Evolutionary conservation across 1,140 invertebrate genomes (phyloP).

Genomic region (Venustaconcha ellipsiformis): DNA sequence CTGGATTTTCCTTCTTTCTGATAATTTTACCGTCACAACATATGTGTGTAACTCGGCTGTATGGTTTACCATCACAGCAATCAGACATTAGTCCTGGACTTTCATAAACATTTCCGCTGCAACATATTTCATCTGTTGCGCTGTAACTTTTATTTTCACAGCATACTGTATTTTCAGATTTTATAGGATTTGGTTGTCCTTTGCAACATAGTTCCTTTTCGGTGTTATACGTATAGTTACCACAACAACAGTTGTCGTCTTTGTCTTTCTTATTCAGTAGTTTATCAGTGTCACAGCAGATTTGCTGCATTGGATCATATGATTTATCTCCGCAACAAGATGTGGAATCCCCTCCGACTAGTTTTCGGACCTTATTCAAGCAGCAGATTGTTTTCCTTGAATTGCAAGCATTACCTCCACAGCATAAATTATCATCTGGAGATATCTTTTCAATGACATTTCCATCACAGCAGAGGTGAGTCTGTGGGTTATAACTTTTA

Average conservation of each 20-base stretch:
- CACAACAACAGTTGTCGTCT: conserved; percentile 23
- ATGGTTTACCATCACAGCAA: conserved; percentile 7
- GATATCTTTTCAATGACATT: conserved; percentile 10
- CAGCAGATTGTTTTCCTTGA: conserved; percentile 28
- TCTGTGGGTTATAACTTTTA: conserved; percentile 21
- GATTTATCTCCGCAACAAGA: conserved; percentile 17
- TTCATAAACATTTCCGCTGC: conserved; percentile 11
- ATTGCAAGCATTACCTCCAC: conserved; percentile 26
- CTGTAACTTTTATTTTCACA: conserved; percentile 24
- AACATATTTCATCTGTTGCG: conserved; percentile 10
- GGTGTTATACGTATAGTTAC: conserved; percentile 21
- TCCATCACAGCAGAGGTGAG: conserved; percentile 18
- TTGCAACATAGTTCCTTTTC: conserved; percentile 26
- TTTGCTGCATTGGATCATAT: conserved; percentile 18
- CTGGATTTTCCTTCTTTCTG: background rate
- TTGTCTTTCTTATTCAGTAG: conserved; percentile 15
- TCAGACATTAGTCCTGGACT: conserved; percentile 10
- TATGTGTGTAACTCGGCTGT: conserved; percentile 2
- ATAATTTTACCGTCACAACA: conserved; percentile 7
- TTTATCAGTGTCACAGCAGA: conserved; percentile 20
- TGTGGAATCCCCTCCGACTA: conserved; percentile 15
- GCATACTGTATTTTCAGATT: conserved; percentile 5
- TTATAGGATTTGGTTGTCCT: conserved; percentile 19
- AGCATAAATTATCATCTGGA: conserved; percentile 27
- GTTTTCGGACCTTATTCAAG: conserved; percentile 12